Base-by-base conservation (phyloP, 2,113 vertebrate genomes). In the Falcunculus frontatus region DNA sequence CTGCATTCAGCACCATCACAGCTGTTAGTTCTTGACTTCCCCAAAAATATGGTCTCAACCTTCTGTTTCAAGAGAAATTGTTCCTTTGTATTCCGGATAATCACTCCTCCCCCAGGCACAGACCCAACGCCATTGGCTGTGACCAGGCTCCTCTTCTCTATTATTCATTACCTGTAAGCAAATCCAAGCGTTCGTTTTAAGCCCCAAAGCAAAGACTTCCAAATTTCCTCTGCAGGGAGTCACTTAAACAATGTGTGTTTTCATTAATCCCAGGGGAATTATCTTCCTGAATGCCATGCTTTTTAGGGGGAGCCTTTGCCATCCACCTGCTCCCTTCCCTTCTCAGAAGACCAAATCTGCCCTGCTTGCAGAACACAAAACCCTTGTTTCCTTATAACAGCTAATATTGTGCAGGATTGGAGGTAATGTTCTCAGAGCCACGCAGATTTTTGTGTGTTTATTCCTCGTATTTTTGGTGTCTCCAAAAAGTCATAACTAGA, bases 161-260 rank as follows among this genome's bases (percentile, higher is more conserved):
- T 94, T 95, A 85, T 94, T 94, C 86, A 74, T 89, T 93, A 96
- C 96, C 93, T 97, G 93, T 80, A 93, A 86, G 83, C 82, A 96
- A 96, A 93, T 79, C 82, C 88, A 90, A 94, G 64, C 4, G 0
- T 46, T 94, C 83, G 67, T 94, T 89, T 95, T 87, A 93, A 93
- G 85, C 93, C 92, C 82, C 44, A 55, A 78, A 88, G 90, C 90
- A 96, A 90, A 89, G 68, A 86, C 84, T 88, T 96, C 95, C 82
- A 95, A 87, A 92, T 94, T 95, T 96, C 88, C 79, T 92, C 93
- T 90, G 67, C 93, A 93, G 90, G 95, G 64, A 53, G 32, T 86
- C 23, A 16, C 72, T 86, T 81, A 86, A 91, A 77, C 59, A 91
- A 84, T 27, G 64, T 64, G 76, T 84, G 68, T 92, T 96, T 95